Evolutionary conservation across 2,797 vertebrate genomes (phyloP), one percentile per base, ranked within the genome.

Genomic region (Coluber constrictor): DNA sequence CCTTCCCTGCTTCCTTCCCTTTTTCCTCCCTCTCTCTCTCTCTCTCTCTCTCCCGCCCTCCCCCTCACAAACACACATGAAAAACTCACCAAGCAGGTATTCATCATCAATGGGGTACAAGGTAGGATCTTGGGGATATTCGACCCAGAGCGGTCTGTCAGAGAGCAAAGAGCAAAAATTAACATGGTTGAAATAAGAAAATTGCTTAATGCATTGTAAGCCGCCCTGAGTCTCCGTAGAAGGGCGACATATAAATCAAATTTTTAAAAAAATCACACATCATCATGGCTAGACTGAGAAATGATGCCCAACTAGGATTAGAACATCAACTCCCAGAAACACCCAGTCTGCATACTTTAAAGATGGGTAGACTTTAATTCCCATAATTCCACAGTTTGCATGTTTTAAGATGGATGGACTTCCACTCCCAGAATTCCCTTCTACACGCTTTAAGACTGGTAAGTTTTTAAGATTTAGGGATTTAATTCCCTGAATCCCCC

Each of bases 71-170:
- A 66, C 79, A 15, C 5, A 66, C 11, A 66, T 1, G 13, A 55
- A 56, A 61, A 20, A 57, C 96, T 97, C 89, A 98, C 98, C 97
- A 8, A 98, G 95, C 92, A 98, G 83, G 91, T 97, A 98, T 70
- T 98, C 96, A 88, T 98, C 97, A 10, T 98, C 98, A 1, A 97
- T 97, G 66, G 94, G 93, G 79, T 97, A 98, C 3, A 97, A 97
- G 5, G 94, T 91, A 37, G 95, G 47, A 18, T 98, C 98, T 8
- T 97, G 93, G 6, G 97, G 97, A 90, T 96, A 98, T 60, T 97
- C 97, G 9, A 98, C 96, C 98, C 98, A 98, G 1, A 97, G 95
- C 0, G 98, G 96, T 61, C 96, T 97, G 47, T 4, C 51, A 23
- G 43, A 37, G 3, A 25, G 15, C 23, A 25, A 9, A 54, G 4